phyloP scores from a whole-genome alignment of 2,797 vertebrate species.

The Tokudaia muenninki region DNA sequence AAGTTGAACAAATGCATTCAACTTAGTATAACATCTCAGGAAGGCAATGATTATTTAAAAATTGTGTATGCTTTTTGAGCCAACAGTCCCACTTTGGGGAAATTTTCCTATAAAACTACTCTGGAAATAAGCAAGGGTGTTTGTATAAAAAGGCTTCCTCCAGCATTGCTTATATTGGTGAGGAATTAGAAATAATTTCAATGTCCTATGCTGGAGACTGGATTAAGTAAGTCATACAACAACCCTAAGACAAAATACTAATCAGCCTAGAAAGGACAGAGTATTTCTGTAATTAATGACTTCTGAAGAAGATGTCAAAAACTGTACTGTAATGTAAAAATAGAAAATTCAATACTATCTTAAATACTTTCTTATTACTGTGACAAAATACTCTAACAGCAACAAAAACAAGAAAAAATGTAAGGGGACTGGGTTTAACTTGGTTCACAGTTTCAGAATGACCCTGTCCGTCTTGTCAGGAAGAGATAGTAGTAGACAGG shows the following conservation, averaged over 20 bases:
- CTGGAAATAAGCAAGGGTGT: not conserved
- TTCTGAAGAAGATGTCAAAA: not conserved
- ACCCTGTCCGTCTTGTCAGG: not conserved
- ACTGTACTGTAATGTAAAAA: not conserved
- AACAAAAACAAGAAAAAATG: not conserved
- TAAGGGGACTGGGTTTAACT: not conserved
- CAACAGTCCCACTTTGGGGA: not conserved
- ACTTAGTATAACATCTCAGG: not conserved
- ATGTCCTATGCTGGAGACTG: not conserved
- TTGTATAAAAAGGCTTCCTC: constrained; percentile 27
- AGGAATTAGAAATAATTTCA: constrained; percentile 57
- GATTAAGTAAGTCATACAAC: not conserved
- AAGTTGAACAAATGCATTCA: not conserved
- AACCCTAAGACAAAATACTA: constrained; percentile 27
- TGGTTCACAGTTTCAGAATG: not conserved
- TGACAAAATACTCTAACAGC: not conserved
- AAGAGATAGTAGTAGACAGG: not conserved
- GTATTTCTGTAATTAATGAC: not conserved
- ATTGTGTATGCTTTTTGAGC: not conserved
- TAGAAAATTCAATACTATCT: not conserved
- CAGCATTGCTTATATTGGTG: not conserved
- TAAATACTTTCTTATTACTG: not conserved
- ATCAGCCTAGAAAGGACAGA: not conserved
- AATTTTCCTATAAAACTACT: not conserved
- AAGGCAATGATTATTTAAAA: constrained; percentile 21